Percentiles rank a stretch among this genome's conserved stretches.
phyloP scores from a whole-genome alignment of 2,113 vertebrate genomes.

The Oreochromis niloticus region DNA sequence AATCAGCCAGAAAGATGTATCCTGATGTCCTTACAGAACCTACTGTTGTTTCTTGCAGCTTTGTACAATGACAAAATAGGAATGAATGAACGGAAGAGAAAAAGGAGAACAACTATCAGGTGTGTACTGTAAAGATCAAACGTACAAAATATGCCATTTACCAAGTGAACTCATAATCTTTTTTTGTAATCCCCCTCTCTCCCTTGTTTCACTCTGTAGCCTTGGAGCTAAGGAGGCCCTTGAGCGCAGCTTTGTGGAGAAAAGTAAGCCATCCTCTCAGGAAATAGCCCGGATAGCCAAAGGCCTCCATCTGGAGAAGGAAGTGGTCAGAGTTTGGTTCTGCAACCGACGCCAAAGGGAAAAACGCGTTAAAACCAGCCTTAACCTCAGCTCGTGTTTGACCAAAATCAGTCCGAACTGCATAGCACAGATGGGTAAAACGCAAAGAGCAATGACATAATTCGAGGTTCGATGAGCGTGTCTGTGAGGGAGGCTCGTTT shows the following conservation, averaged over 20 bases:
- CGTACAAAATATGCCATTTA: neutral
- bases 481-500: neutral
- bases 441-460: conserved; percentile 31
- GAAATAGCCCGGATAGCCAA: conserved; percentile 95
- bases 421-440: conserved; percentile 64
- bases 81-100: conserved; percentile 91
- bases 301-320: conserved; percentile 93
- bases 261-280: conserved; percentile 95
- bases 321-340: conserved; percentile 98
- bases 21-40: neutral
- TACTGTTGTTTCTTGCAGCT: conserved; percentile 65
- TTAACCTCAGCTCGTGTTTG: conserved; percentile 87
- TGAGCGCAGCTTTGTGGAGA: conserved; percentile 90
- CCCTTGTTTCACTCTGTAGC: conserved; percentile 59
- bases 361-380: conserved; percentile 95
- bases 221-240: conserved; percentile 94
- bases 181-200: neutral
- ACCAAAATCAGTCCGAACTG: conserved; percentile 83
- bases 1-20: neutral
- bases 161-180: neutral
- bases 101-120: conserved; percentile 97
- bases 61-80: conserved; percentile 94
- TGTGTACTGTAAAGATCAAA: conserved; percentile 39
- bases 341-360: conserved; percentile 95
- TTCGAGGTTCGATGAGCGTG: neutral